A percentile compares a stretch with the other conserved stretches of the same genome.
Evolutionary conservation across 1,140 invertebrate genomes (phyloP).

Genomic region (Aplysia californica): DNA sequence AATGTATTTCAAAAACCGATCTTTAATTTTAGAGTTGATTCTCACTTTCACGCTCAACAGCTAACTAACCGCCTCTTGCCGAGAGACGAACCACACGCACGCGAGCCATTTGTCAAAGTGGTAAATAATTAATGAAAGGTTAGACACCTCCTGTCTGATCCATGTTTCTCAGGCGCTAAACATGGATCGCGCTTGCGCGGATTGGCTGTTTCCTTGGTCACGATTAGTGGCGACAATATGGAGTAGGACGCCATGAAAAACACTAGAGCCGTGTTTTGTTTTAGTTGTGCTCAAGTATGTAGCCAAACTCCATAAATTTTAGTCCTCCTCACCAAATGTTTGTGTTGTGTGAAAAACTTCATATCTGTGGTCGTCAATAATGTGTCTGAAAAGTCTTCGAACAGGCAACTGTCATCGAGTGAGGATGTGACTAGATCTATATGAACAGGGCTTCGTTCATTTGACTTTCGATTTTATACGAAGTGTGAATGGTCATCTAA

Average conservation of each 20-base stretch:
- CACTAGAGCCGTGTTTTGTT: background rate
- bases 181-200: background rate
- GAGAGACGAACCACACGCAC: background rate
- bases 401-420: too few species aligned
- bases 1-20: too few species aligned
- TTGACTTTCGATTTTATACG: background rate
- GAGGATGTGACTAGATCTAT: too few species aligned
- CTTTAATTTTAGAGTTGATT: too few species aligned
- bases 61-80: too few species aligned
- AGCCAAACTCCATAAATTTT: background rate
- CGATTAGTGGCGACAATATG: background rate
- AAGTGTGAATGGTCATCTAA: background rate
- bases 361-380: background rate
- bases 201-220: background rate
- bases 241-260: background rate
- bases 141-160: background rate
- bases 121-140: background rate
- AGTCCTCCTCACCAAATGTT: background rate
- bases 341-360: background rate
- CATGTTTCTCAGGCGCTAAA: background rate
- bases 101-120: background rate
- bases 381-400: too few species aligned
- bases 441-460: too few species aligned
- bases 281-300: background rate
- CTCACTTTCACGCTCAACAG: too few species aligned